Conservation (phyloP, 2,888 invertebrate species). For the Pristionchus japonicus region DNA sequence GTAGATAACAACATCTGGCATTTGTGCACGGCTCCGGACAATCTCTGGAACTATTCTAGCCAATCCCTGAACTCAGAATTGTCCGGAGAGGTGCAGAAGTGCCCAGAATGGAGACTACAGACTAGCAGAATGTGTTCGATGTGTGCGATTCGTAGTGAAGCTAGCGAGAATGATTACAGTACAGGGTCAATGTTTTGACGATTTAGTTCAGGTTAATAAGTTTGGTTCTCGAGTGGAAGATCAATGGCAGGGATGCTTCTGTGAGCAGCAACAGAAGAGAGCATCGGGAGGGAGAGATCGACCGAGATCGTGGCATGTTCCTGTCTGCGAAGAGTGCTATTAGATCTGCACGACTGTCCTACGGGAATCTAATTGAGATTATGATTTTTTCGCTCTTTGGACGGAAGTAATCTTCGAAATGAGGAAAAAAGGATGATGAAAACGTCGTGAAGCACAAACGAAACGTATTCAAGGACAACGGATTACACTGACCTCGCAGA, state of each 20-base stretch:
- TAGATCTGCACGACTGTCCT: no score
- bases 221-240: not conserved
- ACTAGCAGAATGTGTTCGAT: not conserved
- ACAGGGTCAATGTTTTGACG: not conserved
- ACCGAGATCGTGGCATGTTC: conserved; percentile 16
- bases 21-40: not conserved
- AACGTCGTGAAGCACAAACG: not conserved
- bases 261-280: conserved; percentile 19
- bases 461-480: not conserved
- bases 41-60: not conserved
- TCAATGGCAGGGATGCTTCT: conserved; percentile 39
- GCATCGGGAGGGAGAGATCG: conserved; percentile 17
- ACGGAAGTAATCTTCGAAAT: not conserved
- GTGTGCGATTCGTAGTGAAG: not conserved
- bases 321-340: not conserved
- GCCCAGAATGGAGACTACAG: not conserved
- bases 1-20: not conserved
- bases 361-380: no score
- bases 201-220: no score
- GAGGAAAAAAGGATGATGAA: no score
- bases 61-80: not conserved
- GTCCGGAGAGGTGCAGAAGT: not conserved
- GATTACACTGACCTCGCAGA: not conserved
- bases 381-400: not conserved
- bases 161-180: conserved; percentile 14